A percentile compares a stretch with the other conserved stretches of the same genome.
Conservation (phyloP, 1,140 invertebrate genomes). For the Dermatophagoides farinae region DNA sequence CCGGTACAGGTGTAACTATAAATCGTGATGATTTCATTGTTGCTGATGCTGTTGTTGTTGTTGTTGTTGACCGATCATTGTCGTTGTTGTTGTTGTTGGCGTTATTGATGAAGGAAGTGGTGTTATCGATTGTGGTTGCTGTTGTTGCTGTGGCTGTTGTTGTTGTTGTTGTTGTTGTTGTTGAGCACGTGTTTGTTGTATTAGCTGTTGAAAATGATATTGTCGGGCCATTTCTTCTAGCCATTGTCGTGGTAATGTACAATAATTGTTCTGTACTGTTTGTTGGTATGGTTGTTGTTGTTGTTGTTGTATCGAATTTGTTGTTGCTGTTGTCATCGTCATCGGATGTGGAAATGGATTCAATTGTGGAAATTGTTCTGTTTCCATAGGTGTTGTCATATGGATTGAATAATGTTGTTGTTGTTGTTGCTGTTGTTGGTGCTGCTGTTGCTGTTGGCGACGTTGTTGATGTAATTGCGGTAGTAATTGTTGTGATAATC, state of each 20-base stretch:
- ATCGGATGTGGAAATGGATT: conserved; percentile 4
- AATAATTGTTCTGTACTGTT: conserved; percentile 10
- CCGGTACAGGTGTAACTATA: conserved; percentile 11
- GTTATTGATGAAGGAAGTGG: conserved; percentile 1
- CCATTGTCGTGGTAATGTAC: conserved; percentile 12
- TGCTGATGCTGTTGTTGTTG: neutral
- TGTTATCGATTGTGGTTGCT: neutral
- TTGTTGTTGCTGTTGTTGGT: neutral
- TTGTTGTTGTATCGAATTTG: neutral
- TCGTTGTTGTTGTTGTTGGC: neutral
- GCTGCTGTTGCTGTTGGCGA: neutral
- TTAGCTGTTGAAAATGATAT: conserved; percentile 12
- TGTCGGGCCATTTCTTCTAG: conserved; percentile 10
- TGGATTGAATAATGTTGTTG: neutral
- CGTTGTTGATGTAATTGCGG: conserved; percentile 9
- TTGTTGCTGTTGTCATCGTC: neutral
- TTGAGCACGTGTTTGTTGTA: neutral
- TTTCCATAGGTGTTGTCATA: neutral
- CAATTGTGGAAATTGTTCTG: neutral
- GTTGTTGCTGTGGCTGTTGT: neutral
- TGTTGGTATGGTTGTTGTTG: neutral
- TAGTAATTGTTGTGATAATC: conserved; percentile 4
- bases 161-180: conserved; percentile 8
- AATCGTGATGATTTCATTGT: neutral
- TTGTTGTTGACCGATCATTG: neutral